Evolutionary conservation across 92 coral and sea anemone genomes (phyloP), one percentile per base, ranked within the genome.

Genomic region (Micromussa lordhowensis): DNA sequence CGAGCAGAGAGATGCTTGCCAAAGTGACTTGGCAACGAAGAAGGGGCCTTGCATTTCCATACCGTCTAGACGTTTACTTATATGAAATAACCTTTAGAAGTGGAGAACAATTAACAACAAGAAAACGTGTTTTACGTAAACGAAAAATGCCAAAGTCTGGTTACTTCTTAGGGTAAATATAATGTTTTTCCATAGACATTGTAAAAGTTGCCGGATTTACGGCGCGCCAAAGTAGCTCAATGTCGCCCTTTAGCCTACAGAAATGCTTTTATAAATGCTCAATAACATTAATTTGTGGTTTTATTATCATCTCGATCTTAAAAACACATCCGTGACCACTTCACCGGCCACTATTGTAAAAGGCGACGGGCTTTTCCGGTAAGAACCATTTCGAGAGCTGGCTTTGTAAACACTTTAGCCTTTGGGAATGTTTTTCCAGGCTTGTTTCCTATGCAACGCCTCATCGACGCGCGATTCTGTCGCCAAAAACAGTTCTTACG

Each of bases 191-290:
- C 29, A 24, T 24, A 66, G 32, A 66, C 71, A 28, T 14, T 66
- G 71, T 66, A 18, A 48, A 70, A 71, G n/a, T 30, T 10, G 40
- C 51, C 88, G 71, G 79, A 78, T 44, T 24, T 57, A 29, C 70
- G 87, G 68, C 87, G 73, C 80, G 72, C 71, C 86, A 26, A 18
- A 29, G 15, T 49, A 68, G 53, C 51, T 30, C 5, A 12, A 19
- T 57, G 88, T 84, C 88, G 88, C 88, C 88, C 81, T 36, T 55
- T 3, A 73, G 57, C 72, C 88, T 29, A 24, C 35, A 4, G 54
- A 74, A 74, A 15, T 51, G 24, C 66, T 72, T 73, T 32, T 31
- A 57, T 7, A 74, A 29, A 35, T 75, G 28, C 35, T 15, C 88
- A 38, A 28, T 84, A 59, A 75, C 57, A 59, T 55, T 74, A 34